These are phyloP conservation scores for Poecilia wingei DNA, from an alignment of 2,797 vertebrate species.

Conservation along the genomic window DNA sequence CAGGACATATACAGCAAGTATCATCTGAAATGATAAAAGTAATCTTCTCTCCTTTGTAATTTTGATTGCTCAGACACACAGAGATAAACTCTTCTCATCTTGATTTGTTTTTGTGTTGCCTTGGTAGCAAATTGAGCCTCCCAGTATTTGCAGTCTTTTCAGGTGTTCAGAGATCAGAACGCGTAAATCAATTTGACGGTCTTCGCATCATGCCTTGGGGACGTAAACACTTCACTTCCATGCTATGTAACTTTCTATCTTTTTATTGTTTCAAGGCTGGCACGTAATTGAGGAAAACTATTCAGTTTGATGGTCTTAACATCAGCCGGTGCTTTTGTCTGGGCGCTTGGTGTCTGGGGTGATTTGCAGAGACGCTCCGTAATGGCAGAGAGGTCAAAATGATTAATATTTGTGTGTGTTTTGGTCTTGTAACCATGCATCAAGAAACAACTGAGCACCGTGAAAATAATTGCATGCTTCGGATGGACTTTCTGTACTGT, in stretches of 20 bases:
- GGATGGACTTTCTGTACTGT: constrained; percentile 42
- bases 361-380: constrained; percentile 32
- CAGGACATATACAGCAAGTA: background rate
- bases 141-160: background rate
- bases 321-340: constrained; percentile 35
- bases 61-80: constrained; percentile 10
- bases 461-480: constrained; percentile 66
- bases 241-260: constrained; percentile 15
- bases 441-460: constrained; percentile 28
- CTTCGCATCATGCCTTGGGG: constrained; percentile 21
- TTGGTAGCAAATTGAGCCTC: constrained; percentile 21
- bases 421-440: constrained; percentile 76
- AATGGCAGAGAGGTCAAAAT: constrained; percentile 57
- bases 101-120: constrained; percentile 34
- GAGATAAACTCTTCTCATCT: background rate
- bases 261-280: constrained; percentile 26
- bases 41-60: background rate
- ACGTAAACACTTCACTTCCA: constrained; percentile 18
- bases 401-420: constrained; percentile 79
- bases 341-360: constrained; percentile 35
- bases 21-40: background rate
- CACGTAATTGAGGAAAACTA: constrained; percentile 36
- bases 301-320: constrained; percentile 40
- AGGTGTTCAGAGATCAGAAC: constrained; percentile 17
- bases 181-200: constrained; percentile 36